phyloP scores from a whole-genome alignment of 2,888 invertebrate genomes.

The Chalcosyrphus nemorum region DNA sequence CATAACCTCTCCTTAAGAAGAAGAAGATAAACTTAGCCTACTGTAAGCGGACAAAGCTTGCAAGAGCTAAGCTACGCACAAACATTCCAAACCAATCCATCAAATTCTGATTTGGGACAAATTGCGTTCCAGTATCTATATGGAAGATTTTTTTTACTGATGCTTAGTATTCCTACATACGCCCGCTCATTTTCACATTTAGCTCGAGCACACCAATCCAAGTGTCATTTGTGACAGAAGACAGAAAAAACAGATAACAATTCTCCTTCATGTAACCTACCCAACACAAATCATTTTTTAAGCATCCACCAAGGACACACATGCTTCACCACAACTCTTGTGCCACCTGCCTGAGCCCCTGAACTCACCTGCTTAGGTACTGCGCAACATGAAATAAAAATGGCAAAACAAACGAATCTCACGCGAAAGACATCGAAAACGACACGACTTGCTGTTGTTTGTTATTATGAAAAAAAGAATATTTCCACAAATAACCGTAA shows the following conservation, averaged over 20 bases:
- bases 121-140: no score
- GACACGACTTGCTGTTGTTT: conserved; percentile 10
- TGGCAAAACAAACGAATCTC: conserved; percentile 16
- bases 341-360: not conserved
- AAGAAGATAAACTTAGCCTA: no score
- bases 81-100: no score
- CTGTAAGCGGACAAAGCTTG: no score
- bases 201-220: conserved; percentile 8
- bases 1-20: no score
- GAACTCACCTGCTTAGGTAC: not conserved
- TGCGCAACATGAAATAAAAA: not conserved
- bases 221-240: conserved; percentile 11
- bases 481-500: conserved; percentile 63
- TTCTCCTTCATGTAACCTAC: conserved; percentile 22
- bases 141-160: no score
- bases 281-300: conserved; percentile 55
- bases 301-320: conserved; percentile 55
- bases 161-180: no score
- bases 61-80: no score
- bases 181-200: conserved; percentile 18
- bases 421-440: conserved; percentile 30
- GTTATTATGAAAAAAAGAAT: conserved; percentile 33
- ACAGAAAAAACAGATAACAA: conserved; percentile 23
- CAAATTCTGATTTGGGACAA: no score
- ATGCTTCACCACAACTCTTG: conserved; percentile 7